A percentile compares a stretch with the other conserved stretches of the same genome.
Evolutionary conservation across 1,140 invertebrate species (phyloP).

Genomic region (Aporrectodea caliginosa): DNA sequence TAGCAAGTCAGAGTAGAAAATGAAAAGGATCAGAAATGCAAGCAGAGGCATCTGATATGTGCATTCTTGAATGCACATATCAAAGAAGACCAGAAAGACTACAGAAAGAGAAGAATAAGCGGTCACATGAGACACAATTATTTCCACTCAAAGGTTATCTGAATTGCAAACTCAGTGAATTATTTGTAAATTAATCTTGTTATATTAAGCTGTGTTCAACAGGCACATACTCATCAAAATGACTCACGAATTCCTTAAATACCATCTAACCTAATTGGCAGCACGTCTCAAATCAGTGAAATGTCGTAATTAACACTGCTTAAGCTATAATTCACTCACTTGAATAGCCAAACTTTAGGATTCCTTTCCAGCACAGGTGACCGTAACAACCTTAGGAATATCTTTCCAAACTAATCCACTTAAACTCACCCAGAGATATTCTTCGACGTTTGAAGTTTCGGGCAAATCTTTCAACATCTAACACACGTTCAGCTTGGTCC

Average conservation of each 20-base stretch:
- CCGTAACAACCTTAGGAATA: background rate
- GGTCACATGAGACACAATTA: too few relatives aligned
- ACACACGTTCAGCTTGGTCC: conserved; percentile 56
- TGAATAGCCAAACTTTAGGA: background rate
- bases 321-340: background rate
- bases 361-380: background rate
- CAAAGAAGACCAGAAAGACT: background rate
- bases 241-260: background rate
- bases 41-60: too few relatives aligned
- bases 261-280: background rate
- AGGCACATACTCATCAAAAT: too few relatives aligned
- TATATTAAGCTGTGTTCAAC: too few relatives aligned
- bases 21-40: too few relatives aligned
- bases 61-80: too few relatives aligned
- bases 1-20: too few relatives aligned
- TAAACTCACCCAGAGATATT: conserved; percentile 82
- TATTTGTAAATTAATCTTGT: too few relatives aligned
- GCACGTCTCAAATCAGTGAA: conserved; percentile 6
- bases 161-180: too few relatives aligned
- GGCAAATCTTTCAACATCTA: conserved; percentile 97
- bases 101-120: background rate
- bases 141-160: too few relatives aligned
- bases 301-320: background rate
- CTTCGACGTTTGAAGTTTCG: conserved; percentile 99
- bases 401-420: background rate